These are phyloP conservation scores for Typhlichthys eigenmanni DNA, from an alignment of 2,797 vertebrate genomes.

Conservation along the genomic window DNA sequence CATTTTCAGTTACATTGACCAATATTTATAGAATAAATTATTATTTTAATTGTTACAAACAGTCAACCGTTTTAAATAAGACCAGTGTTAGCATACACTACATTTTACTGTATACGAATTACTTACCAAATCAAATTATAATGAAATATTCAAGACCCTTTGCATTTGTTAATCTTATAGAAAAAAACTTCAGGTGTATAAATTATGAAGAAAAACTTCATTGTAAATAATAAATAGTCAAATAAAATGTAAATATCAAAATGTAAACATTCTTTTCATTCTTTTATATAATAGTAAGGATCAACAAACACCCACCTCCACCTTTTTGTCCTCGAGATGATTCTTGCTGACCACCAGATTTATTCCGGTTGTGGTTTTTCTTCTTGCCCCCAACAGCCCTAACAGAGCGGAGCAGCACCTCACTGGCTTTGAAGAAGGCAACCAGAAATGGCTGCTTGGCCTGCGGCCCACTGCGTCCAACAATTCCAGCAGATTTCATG, in stretches of 20 bases:
- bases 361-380: conserved; percentile 94
- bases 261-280: neutral
- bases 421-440: conserved; percentile 98
- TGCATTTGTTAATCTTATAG: neutral
- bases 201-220: too few species aligned
- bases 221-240: too few species aligned
- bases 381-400: conserved; percentile 90
- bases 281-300: conserved; percentile 1
- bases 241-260: neutral
- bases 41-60: too few species aligned
- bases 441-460: conserved; percentile 98
- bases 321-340: conserved; percentile 83
- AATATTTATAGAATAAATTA: too few species aligned
- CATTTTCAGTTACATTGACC: too few species aligned
- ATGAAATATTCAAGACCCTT: neutral
- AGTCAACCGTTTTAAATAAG: neutral
- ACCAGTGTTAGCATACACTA: neutral
- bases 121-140: too few species aligned
- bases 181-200: too few species aligned
- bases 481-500: conserved; percentile 93
- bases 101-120: too few species aligned
- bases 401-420: conserved; percentile 94
- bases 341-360: conserved; percentile 88
- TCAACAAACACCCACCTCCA: conserved; percentile 79
- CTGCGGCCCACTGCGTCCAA: conserved; percentile 94